Evolutionary conservation across 1,140 invertebrate genomes (phyloP), one percentile per base, ranked within the genome.

Genomic region (Drosophila sp.): DNA sequence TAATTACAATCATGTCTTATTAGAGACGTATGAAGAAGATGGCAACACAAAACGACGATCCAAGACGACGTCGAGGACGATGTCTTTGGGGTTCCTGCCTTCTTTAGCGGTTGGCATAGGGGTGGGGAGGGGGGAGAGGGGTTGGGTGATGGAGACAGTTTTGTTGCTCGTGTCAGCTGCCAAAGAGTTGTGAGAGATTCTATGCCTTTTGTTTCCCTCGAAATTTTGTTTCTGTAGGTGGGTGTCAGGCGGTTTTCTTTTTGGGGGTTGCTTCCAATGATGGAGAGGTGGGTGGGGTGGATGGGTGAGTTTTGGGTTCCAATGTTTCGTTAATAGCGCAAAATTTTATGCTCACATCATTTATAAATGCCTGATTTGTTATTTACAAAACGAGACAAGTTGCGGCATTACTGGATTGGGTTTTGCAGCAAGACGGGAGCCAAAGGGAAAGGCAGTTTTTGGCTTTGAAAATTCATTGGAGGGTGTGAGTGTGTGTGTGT

Each of bases 1-100:
- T 91, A 91, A 91, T 91, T 91, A 91, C 90, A 91, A 91, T 91
- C 90, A 90, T 90, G 90, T 91, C 90, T 91, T 91, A 91, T 91
- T 91, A 91, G 90, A 91, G 90, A 86, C 84, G 84, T 89, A 87
- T 87, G 83, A 80, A 83, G 79, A 70, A 50, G 83, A 66, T 44
- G 66, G 44, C 57, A 27, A 38, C 57, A 38, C 23, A 66, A 50
- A 44, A 61, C 38, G 11, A 38, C 32, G 62, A 54, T 32, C 30
- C 41, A 32, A n/a, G 58, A 63, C 23, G 25, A 68, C 57, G 44
- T 58, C 23, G 47, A 71, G 60, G 60, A 74, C 66, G 55, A 41
- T 55, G 62, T 56, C 56, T 62, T 70, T 62, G 40, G 32, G 32
- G 10, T 35, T 41, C 55, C 69, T 38, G 44, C 23, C 44, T 27